Evolutionary conservation across 2,113 vertebrate species (phyloP).

Genomic region (Rhabdornis inornatus): DNA sequence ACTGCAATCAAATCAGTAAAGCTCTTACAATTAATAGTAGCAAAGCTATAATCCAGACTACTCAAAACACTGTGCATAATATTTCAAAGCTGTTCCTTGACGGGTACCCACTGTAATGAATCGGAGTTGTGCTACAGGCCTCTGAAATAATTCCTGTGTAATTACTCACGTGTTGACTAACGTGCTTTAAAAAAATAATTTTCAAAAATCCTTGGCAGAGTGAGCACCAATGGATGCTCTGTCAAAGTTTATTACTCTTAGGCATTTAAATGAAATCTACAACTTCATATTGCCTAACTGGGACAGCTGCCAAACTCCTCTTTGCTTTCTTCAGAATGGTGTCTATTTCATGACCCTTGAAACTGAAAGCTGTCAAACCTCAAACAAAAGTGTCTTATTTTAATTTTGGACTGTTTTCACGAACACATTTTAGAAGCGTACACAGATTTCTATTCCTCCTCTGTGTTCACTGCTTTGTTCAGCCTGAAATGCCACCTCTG

Average conservation of each 20-base stretch:
- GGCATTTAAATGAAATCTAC: not conserved
- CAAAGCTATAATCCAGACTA: not conserved
- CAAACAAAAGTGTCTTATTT: not conserved
- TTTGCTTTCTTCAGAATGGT: not conserved
- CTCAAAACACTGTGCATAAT: not conserved
- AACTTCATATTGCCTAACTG: not conserved
- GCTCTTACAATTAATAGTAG: conserved; percentile 2
- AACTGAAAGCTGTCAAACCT: not conserved
- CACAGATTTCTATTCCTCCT: not conserved
- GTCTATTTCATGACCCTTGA: not conserved
- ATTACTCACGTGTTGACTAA: not conserved
- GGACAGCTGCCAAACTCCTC: not conserved
- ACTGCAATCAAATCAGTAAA: conserved; percentile 10
- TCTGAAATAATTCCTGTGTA: not conserved
- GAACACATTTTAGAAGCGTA: not conserved
- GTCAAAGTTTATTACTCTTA: not conserved
- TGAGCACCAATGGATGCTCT: not conserved
- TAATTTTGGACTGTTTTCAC: not conserved
- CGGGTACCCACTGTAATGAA: not conserved
- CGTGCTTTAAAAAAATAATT: not conserved
- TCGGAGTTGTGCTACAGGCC: not conserved
- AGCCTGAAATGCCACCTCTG: not conserved
- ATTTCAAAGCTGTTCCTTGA: not conserved
- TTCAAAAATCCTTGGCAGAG: not conserved
- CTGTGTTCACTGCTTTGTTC: not conserved